Evolutionary conservation across 2,113 vertebrate species (phyloP), one percentile per base, ranked within the genome.

Genomic region (Falco punctatus): DNA sequence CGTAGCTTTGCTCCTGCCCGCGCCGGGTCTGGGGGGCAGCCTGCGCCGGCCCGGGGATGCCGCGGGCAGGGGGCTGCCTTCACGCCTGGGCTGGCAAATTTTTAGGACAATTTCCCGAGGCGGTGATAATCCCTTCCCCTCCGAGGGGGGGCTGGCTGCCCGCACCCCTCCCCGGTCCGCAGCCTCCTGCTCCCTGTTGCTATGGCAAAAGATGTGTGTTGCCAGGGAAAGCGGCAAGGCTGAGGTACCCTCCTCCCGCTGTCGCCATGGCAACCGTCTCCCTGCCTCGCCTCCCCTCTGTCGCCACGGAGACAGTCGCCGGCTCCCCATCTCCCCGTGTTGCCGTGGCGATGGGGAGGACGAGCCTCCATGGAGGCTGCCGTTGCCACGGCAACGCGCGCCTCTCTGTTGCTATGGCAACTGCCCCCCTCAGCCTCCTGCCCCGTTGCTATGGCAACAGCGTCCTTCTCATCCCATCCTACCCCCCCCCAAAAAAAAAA

Each of bases 131-230:
- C 95, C 88, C 40, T 21, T 72, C 42, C 64, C 80, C 70, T 95
- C 20, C 88, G 86, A 97, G 95, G 96, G 67, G 38, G 90, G 71
- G 65, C 89, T 16, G 88, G 81, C 95, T 97, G 91, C 96, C 97
- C 87, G 27, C 84, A 35, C 82, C 94, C 94, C 42, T 30, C 93
- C 94, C 92, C 12, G 13, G 48, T 73, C 82, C 84, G 75, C 95
- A 95, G 97, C 97, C 94, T 92, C 90, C 94, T 75, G 97, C 89
- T 95, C 93, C 22, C 92, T 96, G 98, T 98, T 98, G 96, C 98
- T 88, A 97, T 96, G 97, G 98, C 82, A 87, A 95, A 97, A 96
- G 97, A 96, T 96, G 96, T 38, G 97, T 96, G 97, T 98, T 98
- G 97, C 98, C 96, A 96, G 96, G 98, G 94, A 96, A 95, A 98